Evolutionary conservation across 2,113 vertebrate genomes (phyloP), one percentile per base, ranked within the genome.

Genomic region (Ovis canadensis): DNA sequence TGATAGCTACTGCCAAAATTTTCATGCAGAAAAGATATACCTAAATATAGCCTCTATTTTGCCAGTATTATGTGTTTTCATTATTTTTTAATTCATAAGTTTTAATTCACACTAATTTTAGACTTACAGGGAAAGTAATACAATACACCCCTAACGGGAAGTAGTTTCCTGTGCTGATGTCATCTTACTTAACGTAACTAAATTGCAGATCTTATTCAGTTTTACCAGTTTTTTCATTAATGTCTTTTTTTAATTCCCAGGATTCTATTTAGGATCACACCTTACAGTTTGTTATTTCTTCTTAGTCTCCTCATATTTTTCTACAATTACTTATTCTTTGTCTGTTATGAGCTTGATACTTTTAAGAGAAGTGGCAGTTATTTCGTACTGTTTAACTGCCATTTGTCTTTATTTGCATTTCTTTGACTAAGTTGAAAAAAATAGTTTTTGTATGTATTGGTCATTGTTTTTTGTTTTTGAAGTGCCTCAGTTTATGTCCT

Each of bases 391-490:
- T 48, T 21, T 94, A n/a, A 36, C 12, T 54, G 80, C 50, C 31
- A 11, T 60, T 71, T 91, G 27, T 52, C 80, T 91, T 94, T 82
- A 19, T 90, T 97, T 97, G 74, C 9, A 86, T 77, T 84, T 93
- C 33, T 94, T 88, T 84, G 74, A 50, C 12, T 54, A 83, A 86
- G 27, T 94, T 95, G 29, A 50, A 91, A 81, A 52, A 88, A 77
- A 7, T 9, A 71, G n/a, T 33, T 81, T 71, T 90, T 84, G 3
- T 43, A 15, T 67, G 10, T 87, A 17, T 59, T 81, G 10, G 17
- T 54, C 17, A 91, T 67, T 67, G 45, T 62, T 43, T 97, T 93
- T 96, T 91, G 77, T 21, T 50, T 50, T 81, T 88, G 21, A 85
- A 78, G 33, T 48, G 10, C 81, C 54, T 90, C 43, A 90, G 23